Conservation (phyloP, 2,113 vertebrate genomes). For the Glareola pratincola region DNA sequence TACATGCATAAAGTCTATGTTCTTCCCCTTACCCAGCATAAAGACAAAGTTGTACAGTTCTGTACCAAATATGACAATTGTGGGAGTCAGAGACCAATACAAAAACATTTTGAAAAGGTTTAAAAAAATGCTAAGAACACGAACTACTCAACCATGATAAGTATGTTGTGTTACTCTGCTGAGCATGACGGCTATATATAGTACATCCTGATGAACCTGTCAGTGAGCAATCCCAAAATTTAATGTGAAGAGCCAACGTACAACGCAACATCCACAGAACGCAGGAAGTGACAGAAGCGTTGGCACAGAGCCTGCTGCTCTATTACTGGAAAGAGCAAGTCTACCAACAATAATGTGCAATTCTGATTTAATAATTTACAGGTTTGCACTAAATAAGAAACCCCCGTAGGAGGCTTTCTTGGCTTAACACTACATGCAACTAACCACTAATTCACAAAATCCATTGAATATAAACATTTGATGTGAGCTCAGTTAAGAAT, state of each 20-base stretch:
- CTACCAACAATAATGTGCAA: neutral
- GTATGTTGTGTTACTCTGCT: neutral
- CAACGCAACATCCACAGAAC: neutral
- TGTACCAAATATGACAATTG: neutral
- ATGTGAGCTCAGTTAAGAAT: neutral
- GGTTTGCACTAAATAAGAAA: neutral
- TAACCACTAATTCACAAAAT: neutral
- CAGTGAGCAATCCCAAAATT: neutral
- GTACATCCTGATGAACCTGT: neutral
- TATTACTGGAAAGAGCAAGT: neutral
- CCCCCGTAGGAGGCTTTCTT: neutral
- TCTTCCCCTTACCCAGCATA: neutral
- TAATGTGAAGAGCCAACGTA: accelerated
- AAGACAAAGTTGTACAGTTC: neutral
- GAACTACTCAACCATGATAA: neutral
- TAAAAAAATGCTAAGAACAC: neutral
- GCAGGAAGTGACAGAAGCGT: neutral
- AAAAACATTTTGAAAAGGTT: neutral
- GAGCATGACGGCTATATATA: neutral
- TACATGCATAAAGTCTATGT: neutral
- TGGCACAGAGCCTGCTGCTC: neutral
- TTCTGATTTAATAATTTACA: conserved; percentile 23
- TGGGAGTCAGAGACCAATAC: neutral
- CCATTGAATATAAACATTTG: neutral
- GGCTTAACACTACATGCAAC: neutral